Conservation (phyloP, 2,888 invertebrate genomes). For the Penaeus monodon region DNA sequence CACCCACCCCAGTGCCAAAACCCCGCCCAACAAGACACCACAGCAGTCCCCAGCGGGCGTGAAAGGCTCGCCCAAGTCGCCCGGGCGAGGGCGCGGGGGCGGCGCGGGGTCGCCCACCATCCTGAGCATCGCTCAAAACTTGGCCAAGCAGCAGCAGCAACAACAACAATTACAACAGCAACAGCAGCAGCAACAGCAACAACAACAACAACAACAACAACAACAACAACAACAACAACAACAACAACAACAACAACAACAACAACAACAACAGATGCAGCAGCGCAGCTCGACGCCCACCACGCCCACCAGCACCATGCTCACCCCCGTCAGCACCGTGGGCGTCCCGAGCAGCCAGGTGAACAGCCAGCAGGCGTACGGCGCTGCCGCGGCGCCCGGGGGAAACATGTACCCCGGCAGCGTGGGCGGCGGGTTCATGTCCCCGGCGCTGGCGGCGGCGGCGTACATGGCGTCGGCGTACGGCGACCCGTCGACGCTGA, state of each 20-base stretch:
- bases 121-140: constrained; percentile 66
- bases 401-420: constrained; percentile 16
- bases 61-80: constrained; percentile 57
- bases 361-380: constrained; percentile 6
- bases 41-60: constrained; percentile 17
- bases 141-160: constrained; percentile 66
- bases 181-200: neutral
- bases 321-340: neutral
- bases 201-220: neutral
- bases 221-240: neutral
- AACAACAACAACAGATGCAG: neutral
- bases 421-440: constrained; percentile 16
- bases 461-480: constrained; percentile 47
- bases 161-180: constrained; percentile 10
- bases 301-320: constrained; percentile 6
- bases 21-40: constrained; percentile 7
- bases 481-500: constrained; percentile 33
- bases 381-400: neutral
- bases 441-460: constrained; percentile 38
- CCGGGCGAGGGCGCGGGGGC: constrained; percentile 37
- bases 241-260: constrained; percentile 3
- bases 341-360: constrained; percentile 6
- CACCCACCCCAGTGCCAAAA: constrained; percentile 11
- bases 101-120: constrained; percentile 60
- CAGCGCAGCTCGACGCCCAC: neutral